Evolutionary conservation across 2,113 vertebrate species (phyloP).

Genomic region (Corydoras maculifer): DNA sequence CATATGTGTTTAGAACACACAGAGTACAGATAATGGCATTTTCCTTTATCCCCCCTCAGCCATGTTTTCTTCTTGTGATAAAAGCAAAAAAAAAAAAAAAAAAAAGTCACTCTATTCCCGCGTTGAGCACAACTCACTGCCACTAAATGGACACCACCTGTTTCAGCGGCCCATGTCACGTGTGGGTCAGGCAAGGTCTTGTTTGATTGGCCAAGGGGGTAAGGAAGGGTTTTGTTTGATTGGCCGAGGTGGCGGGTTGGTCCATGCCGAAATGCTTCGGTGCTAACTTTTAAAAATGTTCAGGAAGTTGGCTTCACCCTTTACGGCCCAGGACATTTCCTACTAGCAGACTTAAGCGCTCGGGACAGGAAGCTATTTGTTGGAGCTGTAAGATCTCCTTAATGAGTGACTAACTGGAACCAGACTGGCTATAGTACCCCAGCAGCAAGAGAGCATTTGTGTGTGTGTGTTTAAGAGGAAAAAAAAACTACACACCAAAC

Average conservation of each 20-base stretch:
- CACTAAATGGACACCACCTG: slow-evolving; percentile 73
- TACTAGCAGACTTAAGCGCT: slow-evolving; percentile 93
- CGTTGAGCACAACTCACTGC: slow-evolving; percentile 46
- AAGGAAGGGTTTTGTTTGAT: slow-evolving; percentile 62
- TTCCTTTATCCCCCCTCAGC: slow-evolving; percentile 11
- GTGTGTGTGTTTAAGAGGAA: background rate
- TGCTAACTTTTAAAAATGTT: slow-evolving; percentile 79
- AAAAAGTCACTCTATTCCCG: slow-evolving; percentile 38
- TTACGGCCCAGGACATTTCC: slow-evolving; percentile 81
- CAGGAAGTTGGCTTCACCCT: slow-evolving; percentile 90
- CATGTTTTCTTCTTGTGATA: slow-evolving; percentile 1
- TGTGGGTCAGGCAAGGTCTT: slow-evolving; percentile 62
- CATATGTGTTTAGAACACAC: slow-evolving; percentile 29
- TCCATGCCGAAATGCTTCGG: slow-evolving; percentile 63
- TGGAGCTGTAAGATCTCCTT: slow-evolving; percentile 93
- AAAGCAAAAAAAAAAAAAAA: background rate
- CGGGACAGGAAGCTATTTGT: slow-evolving; percentile 96
- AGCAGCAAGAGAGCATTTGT: slow-evolving; percentile 1
- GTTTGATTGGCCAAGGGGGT: slow-evolving; percentile 68
- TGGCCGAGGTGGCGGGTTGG: slow-evolving; percentile 58
- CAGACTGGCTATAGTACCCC: slow-evolving; percentile 87
- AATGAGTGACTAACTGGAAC: slow-evolving; percentile 99
- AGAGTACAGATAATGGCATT: slow-evolving; percentile 15
- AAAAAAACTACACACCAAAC: background rate
- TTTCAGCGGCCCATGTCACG: slow-evolving; percentile 64